Percentiles rank a stretch among this genome's conserved stretches.
These are phyloP conservation scores for Adelognathus sp. DNA, from an alignment of 2,888 invertebrate species.

Conservation along the genomic window DNA sequence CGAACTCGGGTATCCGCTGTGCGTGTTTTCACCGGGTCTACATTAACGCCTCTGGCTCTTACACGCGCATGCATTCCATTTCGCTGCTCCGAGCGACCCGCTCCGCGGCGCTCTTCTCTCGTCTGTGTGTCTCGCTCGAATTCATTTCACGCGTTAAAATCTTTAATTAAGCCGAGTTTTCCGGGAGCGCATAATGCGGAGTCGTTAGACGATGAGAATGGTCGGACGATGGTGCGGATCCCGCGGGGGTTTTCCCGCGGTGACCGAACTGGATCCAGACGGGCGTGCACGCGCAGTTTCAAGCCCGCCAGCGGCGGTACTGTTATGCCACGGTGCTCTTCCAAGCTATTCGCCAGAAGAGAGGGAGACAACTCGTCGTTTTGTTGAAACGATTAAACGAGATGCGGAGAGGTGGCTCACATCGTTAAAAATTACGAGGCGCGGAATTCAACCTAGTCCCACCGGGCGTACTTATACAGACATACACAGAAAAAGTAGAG, in stretches of 20 bases:
- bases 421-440: slow-evolving; percentile 73
- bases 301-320: slow-evolving; percentile 14
- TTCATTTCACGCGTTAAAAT: slow-evolving; percentile 77
- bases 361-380: slow-evolving; percentile 49
- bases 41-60: not conserved
- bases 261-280: slow-evolving; percentile 41
- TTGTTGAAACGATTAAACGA: slow-evolving; percentile 59
- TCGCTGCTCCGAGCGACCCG: slow-evolving; percentile 23
- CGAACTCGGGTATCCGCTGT: slow-evolving; percentile 1
- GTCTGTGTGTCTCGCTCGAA: slow-evolving; percentile 68
- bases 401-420: slow-evolving; percentile 60
- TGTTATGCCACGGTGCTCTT: not conserved
- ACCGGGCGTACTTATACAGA: not conserved
- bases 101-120: not conserved
- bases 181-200: slow-evolving; percentile 71
- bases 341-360: slow-evolving; percentile 10
- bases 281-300: slow-evolving; percentile 31
- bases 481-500: not conserved
- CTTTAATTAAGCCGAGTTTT: slow-evolving; percentile 76
- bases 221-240: slow-evolving; percentile 47
- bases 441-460: slow-evolving; percentile 54
- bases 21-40: not conserved
- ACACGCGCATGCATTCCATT: slow-evolving; percentile 15
- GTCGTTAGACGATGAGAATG: slow-evolving; percentile 70
- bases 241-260: slow-evolving; percentile 58